Evolutionary conservation across 2,113 vertebrate genomes (phyloP).

Genomic region (Nyctibius bracteatus): DNA sequence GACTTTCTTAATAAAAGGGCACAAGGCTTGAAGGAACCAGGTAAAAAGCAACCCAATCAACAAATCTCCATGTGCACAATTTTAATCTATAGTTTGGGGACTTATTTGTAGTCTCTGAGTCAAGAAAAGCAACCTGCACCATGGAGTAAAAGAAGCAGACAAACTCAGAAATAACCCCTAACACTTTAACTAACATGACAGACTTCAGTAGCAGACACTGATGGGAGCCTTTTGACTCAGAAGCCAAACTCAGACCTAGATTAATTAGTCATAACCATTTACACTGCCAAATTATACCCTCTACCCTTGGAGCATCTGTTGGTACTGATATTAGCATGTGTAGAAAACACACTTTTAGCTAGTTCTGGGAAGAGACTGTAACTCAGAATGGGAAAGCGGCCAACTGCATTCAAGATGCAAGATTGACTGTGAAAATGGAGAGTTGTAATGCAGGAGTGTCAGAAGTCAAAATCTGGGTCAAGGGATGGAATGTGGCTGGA

Average conservation of each 20-base stretch:
- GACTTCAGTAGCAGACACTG: background rate
- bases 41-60: background rate
- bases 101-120: background rate
- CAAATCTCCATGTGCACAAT: background rate
- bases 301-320: background rate
- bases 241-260: background rate
- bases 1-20: background rate
- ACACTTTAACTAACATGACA: background rate
- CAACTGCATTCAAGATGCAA: background rate
- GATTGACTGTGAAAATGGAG: background rate
- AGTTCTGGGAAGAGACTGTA: background rate
- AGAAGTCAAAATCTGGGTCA: background rate
- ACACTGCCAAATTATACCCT: background rate
- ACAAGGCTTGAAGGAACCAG: background rate
- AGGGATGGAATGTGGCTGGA: background rate
- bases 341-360: background rate
- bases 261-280: background rate
- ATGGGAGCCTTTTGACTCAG: background rate
- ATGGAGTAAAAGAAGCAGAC: background rate
- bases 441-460: background rate
- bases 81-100: background rate
- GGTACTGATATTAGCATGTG: background rate
- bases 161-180: background rate
- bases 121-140: background rate
- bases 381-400: slow-evolving; percentile 13